Percentiles rank a stretch among this genome's conserved stretches.
Evolutionary conservation across 2,797 vertebrate genomes (phyloP).

Genomic region (Lepus townsendii): DNA sequence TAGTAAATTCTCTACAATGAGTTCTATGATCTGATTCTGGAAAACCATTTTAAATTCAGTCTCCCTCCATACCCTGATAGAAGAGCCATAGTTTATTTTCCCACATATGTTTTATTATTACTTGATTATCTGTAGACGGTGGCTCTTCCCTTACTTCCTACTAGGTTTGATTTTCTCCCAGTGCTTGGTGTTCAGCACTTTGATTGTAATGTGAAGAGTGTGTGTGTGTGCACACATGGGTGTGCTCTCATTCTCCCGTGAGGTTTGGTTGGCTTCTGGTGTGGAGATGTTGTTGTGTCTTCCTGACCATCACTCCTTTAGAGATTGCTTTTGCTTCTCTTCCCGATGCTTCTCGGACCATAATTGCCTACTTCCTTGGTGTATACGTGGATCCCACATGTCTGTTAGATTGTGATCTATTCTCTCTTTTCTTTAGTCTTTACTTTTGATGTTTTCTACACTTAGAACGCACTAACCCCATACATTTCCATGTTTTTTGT

Average conservation of each 20-base stretch:
- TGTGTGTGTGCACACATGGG: background rate
- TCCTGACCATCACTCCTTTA: background rate
- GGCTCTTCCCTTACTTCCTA: background rate
- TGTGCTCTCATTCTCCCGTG: background rate
- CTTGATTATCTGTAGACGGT: background rate
- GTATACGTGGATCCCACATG: fast-evolving
- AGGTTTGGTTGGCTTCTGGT: background rate
- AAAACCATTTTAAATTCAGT: background rate
- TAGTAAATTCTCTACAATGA: background rate
- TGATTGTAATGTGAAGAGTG: background rate
- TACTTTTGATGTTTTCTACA: background rate
- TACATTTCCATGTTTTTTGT: too few relatives aligned
- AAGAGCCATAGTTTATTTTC: background rate
- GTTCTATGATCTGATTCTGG: background rate
- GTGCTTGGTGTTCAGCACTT: background rate
- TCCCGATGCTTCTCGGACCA: background rate
- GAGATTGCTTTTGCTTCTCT: background rate
- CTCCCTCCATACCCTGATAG: background rate
- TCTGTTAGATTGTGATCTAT: background rate
- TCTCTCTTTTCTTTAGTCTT: background rate
- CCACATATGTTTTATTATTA: too few relatives aligned
- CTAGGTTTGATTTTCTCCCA: background rate
- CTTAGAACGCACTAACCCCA: background rate
- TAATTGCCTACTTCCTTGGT: fast-evolving
- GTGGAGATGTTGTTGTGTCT: too few relatives aligned